A percentile compares a stretch with the other conserved stretches of the same genome.
phyloP scores from a whole-genome alignment of 2,113 vertebrate genomes.

The Platycercus adscitus region DNA sequence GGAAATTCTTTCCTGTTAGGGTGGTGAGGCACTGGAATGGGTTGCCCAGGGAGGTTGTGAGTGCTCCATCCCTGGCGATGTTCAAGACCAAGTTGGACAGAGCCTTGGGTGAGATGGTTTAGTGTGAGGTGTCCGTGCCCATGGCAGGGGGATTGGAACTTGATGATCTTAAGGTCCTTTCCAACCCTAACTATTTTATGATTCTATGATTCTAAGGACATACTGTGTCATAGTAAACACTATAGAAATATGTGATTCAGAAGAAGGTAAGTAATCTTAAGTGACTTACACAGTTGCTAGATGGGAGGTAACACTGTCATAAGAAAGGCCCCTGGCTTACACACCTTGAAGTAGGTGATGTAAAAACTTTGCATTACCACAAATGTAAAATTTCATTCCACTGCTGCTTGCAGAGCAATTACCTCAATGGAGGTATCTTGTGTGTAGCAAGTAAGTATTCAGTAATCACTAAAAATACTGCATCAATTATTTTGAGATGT shows the following conservation, averaged over 20 bases:
- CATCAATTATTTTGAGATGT: not conserved
- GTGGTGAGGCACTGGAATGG: no score
- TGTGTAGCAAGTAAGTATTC: not conserved
- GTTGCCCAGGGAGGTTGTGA: no score
- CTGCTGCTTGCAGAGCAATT: not conserved
- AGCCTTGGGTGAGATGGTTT: no score
- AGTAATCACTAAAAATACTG: not conserved
- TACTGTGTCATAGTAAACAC: not conserved
- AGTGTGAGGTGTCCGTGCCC: no score
- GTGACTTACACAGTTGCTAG: not conserved
- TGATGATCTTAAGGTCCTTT: no score
- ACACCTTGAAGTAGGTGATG: not conserved
- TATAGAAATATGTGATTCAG: not conserved
- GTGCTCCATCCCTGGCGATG: no score
- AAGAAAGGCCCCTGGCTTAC: not conserved
- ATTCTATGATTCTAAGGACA: not conserved
- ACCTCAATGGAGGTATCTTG: not conserved
- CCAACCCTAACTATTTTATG: no score
- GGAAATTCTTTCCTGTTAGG: no score
- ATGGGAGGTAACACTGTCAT: not conserved
- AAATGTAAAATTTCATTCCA: not conserved
- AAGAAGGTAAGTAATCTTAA: not conserved
- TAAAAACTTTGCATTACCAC: not conserved
- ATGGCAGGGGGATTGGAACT: no score
- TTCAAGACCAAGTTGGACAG: no score